A percentile compares a stretch with the other conserved stretches of the same genome.
phyloP scores from a whole-genome alignment of 2,797 vertebrate genomes.

The Staurois parvus region DNA sequence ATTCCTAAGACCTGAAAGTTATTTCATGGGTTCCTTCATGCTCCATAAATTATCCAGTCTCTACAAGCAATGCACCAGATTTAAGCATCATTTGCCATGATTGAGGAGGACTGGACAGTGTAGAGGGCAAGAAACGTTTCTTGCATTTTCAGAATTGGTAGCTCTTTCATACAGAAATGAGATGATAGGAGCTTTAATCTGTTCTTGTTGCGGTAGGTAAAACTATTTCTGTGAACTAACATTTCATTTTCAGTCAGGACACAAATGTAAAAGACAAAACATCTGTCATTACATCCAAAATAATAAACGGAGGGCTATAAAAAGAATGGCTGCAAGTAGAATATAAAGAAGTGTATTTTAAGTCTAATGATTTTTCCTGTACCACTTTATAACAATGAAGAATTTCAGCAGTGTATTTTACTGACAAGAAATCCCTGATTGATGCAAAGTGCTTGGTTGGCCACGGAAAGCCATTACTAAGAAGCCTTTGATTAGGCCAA shows the following conservation, averaged over 20 bases:
- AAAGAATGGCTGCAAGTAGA: conserved; percentile 17
- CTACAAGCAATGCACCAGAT: too few relatives aligned
- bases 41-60: too few relatives aligned
- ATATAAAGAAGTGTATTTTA: conserved; percentile 22
- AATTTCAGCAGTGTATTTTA: conserved; percentile 14
- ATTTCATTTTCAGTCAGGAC: background rate
- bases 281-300: conserved; percentile 28
- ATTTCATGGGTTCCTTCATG: too few relatives aligned
- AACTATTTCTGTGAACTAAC: background rate
- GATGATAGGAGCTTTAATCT: background rate
- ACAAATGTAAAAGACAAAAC: conserved; percentile 20
- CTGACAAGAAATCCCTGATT: conserved; percentile 29
- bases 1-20: too few relatives aligned
- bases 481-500: conserved; percentile 39
- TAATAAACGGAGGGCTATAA: background rate
- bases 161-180: background rate
- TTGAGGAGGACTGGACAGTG: too few relatives aligned
- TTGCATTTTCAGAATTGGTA: too few relatives aligned
- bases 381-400: conserved; percentile 32
- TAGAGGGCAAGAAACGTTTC: too few relatives aligned
- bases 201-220: background rate
- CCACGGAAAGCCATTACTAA: conserved; percentile 35
- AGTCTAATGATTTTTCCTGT: conserved; percentile 26
- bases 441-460: conserved; percentile 28
- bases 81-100: too few relatives aligned